Evolutionary conservation across 2,888 invertebrate species (phyloP), one percentile per base, ranked within the genome.

Genomic region (Hyles lineata): DNA sequence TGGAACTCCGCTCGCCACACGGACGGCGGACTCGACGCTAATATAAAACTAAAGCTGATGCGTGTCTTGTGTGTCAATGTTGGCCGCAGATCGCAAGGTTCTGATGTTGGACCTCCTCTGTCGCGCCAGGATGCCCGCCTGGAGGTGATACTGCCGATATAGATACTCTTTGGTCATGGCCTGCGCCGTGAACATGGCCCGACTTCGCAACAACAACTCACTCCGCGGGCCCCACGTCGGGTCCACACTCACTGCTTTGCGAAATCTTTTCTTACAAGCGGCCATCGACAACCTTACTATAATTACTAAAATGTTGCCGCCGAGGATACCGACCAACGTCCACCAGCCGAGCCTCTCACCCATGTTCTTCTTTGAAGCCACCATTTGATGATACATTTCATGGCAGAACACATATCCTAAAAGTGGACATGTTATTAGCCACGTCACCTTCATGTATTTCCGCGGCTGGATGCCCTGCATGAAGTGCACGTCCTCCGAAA

Each of bases 81-180:
- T 62, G 50, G 23, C 15, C 43, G 67, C 50, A 58, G 73, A 11
- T 55, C 52, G 17, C n/a, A 62, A 55, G 50, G 72, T 72, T 78
- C 87, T 83, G 19, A 84, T 77, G 74, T 92, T 92, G 23, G 92
- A 85, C 6, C 77, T 78, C 59, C 76, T 83, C 79, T 93, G 92
- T 1, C 94, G 82, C n/a, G 80, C 82, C 11, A 85, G 50, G 23
- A 94, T 89, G 0, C 93, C 92, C 0, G 93, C 92, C 73, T 93
- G 91, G 52, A 94, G 82, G 74, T 94, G 92, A 76, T 94, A 92
- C 78, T 94, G 95, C 0, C 95, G 85, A 77, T 95, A 95, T 81
- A 95, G 87, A 77, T 94, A 95, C 80, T 95, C 95, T 76, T 95
- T 95, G 19, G 95, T 95, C 94, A 94, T 94, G 4, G 94, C 93